Evolutionary conservation across 2,113 vertebrate genomes (phyloP), one percentile per base, ranked within the genome.

Genomic region (Petrocephalus microphthalmus): DNA sequence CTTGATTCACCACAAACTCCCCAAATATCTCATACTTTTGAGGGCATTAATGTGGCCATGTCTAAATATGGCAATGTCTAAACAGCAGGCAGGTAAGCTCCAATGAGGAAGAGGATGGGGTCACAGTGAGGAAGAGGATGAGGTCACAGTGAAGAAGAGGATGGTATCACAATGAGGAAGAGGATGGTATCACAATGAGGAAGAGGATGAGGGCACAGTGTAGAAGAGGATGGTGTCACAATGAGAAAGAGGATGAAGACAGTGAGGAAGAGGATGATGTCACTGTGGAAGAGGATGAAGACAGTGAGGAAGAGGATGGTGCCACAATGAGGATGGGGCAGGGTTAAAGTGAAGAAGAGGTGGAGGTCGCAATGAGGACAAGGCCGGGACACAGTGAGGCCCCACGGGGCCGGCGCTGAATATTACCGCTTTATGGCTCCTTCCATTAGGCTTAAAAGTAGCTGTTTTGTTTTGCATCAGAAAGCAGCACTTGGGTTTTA

Each of bases 401-500:
- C 64, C 64, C 29, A 33, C 10, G 33, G 13, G 11, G 25, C 10
- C 29, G 33, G 29, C 29, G 29, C 37, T 86, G 17, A 11, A 4
- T 87, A 22, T 67, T 51, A 71, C 19, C 17, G 37, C 56, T 60
- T 45, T 11, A 60, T 19, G 7, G 37, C 29, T 60, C 54, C 17
- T 86, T 60, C 53, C 54, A 42, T 86, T 86, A 45, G 20, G 51
- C 11, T 74, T 54, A 85, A 85, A 85, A 54, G 84, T 25, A 49
- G 47, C 25, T 42, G 53, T 42, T 86, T 67, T 71, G 56, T 87
- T 87, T 87, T 87, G 60, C 86, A 71, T 87, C 85, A 87, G 84
- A 85, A 85, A 85, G 15, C 60, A 54, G 13, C 37, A 13, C 45
- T 87, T 64, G 37, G 57, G 20, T 47, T 87, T 71, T 7, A 67